Percentiles rank a stretch among this genome's conserved stretches.
Evolutionary conservation across 2,113 vertebrate genomes (phyloP).

Genomic region (Eurystomus gularis): DNA sequence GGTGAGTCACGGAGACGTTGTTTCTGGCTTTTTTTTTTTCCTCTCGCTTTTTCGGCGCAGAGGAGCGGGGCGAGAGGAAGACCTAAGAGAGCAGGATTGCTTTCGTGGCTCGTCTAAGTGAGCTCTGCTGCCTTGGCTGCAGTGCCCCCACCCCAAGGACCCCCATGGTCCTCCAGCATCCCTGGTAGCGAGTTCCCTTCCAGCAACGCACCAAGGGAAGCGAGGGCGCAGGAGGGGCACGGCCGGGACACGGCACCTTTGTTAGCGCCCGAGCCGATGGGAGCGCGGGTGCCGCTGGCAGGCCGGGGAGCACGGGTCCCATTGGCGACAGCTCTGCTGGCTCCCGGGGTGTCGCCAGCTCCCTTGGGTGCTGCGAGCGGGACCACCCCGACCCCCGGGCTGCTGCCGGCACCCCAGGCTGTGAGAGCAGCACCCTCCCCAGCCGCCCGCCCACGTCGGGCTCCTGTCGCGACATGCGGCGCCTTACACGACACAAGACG

Average conservation of each 20-base stretch:
- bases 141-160: not conserved
- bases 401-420: too few relatives aligned
- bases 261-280: fast-evolving
- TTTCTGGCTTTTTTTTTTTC: not conserved
- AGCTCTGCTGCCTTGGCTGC: not conserved
- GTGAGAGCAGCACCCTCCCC: not conserved
- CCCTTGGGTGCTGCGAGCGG: not conserved
- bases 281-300: fast-evolving
- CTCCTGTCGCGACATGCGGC: not conserved
- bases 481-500: not conserved
- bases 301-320: fast-evolving
- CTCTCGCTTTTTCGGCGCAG: not conserved
- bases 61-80: not conserved
- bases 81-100: not conserved
- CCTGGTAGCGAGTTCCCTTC: not conserved
- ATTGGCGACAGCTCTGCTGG: not conserved
- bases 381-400: not conserved
- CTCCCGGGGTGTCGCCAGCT: fast-evolving
- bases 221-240: fast-evolving
- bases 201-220: fast-evolving
- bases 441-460: fast-evolving
- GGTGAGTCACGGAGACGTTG: not conserved
- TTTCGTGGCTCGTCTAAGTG: fast-evolving
- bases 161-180: fast-evolving
- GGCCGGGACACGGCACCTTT: not conserved